Evolutionary conservation across 2,113 vertebrate genomes (phyloP), one percentile per base, ranked within the genome.

Genomic region (Morone chrysops): DNA sequence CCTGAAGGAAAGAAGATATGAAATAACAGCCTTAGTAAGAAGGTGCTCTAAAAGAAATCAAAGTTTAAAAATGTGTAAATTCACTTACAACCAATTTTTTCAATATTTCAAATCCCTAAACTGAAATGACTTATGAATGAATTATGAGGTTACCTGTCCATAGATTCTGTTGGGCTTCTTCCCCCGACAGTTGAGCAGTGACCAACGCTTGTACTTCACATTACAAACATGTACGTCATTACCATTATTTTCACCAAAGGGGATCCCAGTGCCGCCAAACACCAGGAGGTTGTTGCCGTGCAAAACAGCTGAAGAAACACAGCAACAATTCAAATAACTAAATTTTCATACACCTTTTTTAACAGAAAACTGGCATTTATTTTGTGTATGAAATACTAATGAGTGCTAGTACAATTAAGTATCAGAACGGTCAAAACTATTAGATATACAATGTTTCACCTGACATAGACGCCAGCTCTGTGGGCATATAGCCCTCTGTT

Each of bases 191-290:
- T 96, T 98, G 72, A 99, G 97, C 71, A 98, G 93, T 0, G 98
- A 97, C 98, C 98, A 99, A 17, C 97, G 94, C 83, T 99, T 99
- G 91, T 99, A 98, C 81, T 97, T 98, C 82, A 99, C 97, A 0
- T 99, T 99, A 92, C 98, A 99, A 70, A 99, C 98, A 0, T 99
- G 98, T 69, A 99, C 97, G 0, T 99, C 98, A 0, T 99, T 99
- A 45, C 98, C 97, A 0, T 99, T 99, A 93, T 97, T 99, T 92
- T 99, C 97, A 0, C 98, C 98, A 3, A 99, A 99, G 0, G 98
- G 98, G 89, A 99, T 99, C 77, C 98, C 98, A 0, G 98, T 99
- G 38, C 98, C 98, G 0, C 98, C 98, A 14, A 99, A 99, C 43
- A 99, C 98, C 14, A 99, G 90, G 48, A 99, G 95, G 92, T 99